phyloP scores from a whole-genome alignment of 2,797 vertebrate species.

The Leptatherina wallacei region DNA sequence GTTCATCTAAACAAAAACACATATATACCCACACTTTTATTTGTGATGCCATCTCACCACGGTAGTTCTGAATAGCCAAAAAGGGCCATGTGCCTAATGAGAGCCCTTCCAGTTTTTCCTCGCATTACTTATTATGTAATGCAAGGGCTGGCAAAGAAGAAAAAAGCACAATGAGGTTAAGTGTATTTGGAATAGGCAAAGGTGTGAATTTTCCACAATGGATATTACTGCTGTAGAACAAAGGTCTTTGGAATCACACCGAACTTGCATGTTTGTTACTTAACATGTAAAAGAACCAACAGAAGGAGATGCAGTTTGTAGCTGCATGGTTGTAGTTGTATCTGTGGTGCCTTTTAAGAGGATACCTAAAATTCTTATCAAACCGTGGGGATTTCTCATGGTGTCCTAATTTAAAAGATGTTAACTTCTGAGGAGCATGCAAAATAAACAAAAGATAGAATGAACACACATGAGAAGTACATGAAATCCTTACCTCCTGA shows the following conservation, averaged over 20 bases:
- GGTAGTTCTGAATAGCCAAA: too few species aligned
- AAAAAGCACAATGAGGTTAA: background rate
- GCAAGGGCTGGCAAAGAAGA: too few species aligned
- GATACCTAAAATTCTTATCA: background rate
- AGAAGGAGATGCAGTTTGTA: background rate
- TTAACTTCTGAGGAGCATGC: background rate
- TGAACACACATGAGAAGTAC: background rate
- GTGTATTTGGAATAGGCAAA: background rate
- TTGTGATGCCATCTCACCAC: background rate
- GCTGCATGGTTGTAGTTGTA: background rate
- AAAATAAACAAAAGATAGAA: slow-evolving; percentile 12
- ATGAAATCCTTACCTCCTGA: slow-evolving; percentile 84
- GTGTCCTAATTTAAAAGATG: background rate
- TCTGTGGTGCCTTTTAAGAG: background rate
- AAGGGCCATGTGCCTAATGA: too few species aligned
- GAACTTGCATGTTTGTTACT: too few species aligned
- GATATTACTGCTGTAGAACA: background rate
- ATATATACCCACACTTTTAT: background rate
- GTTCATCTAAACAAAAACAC: slow-evolving; percentile 82
- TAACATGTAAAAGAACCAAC: background rate
- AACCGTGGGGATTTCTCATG: background rate
- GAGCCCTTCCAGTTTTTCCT: too few species aligned
- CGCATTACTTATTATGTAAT: too few species aligned
- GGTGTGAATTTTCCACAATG: too few species aligned
- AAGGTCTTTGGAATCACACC: too few species aligned